Evolutionary conservation across 1,140 invertebrate species (phyloP), one percentile per base, ranked within the genome.

Genomic region (Acromyrmex heyeri): DNA sequence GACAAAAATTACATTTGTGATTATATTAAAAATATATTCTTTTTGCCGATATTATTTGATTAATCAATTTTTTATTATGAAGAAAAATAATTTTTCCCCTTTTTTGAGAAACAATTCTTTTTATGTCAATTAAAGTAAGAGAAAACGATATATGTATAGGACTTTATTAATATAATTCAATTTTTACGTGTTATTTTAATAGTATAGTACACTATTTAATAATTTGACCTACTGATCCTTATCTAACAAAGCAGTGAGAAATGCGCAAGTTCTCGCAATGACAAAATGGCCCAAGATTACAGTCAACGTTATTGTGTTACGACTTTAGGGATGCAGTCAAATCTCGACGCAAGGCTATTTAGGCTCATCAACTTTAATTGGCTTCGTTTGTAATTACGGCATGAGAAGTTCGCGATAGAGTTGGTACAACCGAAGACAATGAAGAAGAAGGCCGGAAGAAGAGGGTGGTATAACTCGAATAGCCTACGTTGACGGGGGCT

Each of bases 281-380:
- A 89, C 75, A 77, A 55, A 1, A 55, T 82, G 8, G 8, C 38
- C 38, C 38, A 38, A 38, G 38, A 38, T 82, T 57, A 30, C 76
- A 64, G 87, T 73, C 83, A 62, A 65, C 48, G 16, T 38, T 69
- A 89, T 89, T 90, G 87, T 89, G 24, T 38, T 7, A 59, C 44
- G n/a, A 62, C 77, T 87, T 83, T 30, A 34, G 72, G 72, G 64
- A 16, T 53, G 86, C 79, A 76, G 81, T 81, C 76, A 87, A 89
- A 90, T 65, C 83, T 86, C 82, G 72, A 53, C 55, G 72, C 77
- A 48, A 65, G 85, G 85, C 86, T 75, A 87, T 90, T 90, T 90
- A 90, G 88, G 86, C 86, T 90, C 75, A 90, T 90, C 89, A 77
- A 79, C 86, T 90, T 90, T 90, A 90, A 90, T 90, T 89, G 79